Conservation (phyloP, 2,888 invertebrate genomes). For the Eilema depressum region DNA sequence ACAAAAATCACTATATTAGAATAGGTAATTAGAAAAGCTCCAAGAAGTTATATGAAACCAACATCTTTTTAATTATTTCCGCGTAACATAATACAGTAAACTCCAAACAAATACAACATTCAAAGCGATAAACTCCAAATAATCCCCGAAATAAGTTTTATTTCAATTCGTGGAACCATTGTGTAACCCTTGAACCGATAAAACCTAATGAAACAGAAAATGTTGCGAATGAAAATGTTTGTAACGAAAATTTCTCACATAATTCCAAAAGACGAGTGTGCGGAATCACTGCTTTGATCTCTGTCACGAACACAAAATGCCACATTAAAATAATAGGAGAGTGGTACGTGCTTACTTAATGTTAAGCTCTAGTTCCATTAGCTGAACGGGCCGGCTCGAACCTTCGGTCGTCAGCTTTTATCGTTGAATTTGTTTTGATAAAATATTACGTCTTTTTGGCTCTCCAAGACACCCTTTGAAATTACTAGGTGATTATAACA, state of each 20-base stretch:
- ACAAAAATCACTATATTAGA: too few relatives aligned
- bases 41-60: background rate
- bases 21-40: too few relatives aligned
- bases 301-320: slow-evolving; percentile 51
- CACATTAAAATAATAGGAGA: slow-evolving; percentile 56
- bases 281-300: slow-evolving; percentile 54
- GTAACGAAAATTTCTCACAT: slow-evolving; percentile 51
- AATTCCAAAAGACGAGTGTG: slow-evolving; percentile 52
- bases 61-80: background rate
- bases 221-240: slow-evolving; percentile 43
- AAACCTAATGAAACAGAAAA: slow-evolving; percentile 48
- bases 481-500: slow-evolving; percentile 41
- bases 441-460: slow-evolving; percentile 48
- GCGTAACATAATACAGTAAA: slow-evolving; percentile 8
- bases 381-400: slow-evolving; percentile 39
- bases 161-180: slow-evolving; percentile 38
- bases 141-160: slow-evolving; percentile 35
- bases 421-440: slow-evolving; percentile 53
- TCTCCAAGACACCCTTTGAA: slow-evolving; percentile 38
- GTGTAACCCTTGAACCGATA: slow-evolving; percentile 43
- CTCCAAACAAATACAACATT: slow-evolving; percentile 26
- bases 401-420: slow-evolving; percentile 46
- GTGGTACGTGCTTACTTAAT: slow-evolving; percentile 53
- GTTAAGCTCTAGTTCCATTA: slow-evolving; percentile 51
- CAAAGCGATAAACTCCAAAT: slow-evolving; percentile 27